Conservation (phyloP, 2,113 vertebrate species). For the Takifugu flavidus region DNA sequence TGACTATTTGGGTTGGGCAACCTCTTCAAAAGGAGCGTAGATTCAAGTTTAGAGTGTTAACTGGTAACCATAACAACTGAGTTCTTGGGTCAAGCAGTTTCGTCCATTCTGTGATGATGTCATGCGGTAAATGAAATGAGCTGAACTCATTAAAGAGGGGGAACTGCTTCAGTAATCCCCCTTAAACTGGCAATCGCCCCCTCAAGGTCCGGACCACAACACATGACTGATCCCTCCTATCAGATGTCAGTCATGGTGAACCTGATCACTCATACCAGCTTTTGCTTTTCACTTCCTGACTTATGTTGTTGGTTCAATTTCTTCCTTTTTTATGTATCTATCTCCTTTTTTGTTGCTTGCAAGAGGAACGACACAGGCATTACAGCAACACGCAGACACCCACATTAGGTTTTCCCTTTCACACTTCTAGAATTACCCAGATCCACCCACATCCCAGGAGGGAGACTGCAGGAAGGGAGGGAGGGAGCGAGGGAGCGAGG, state of each 20-base stretch:
- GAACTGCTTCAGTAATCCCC: neutral
- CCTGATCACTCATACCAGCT: no score
- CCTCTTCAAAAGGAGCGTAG: no score
- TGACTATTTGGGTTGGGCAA: no score
- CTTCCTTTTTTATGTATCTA: neutral
- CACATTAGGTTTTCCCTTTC: conserved; percentile 64
- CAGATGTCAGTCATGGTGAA: no score
- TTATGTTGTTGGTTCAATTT: conserved; percentile 34
- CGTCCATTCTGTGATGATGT: no score
- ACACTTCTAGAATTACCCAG: conserved; percentile 55
- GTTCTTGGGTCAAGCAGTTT: neutral
- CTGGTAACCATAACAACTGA: conserved; percentile 18
- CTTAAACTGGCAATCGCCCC: neutral
- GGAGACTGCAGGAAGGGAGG: neutral
- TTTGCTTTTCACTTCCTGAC: conserved; percentile 46
- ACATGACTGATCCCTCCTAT: no score
- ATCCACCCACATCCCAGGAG: conserved; percentile 50
- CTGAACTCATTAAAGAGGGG: conserved; percentile 1
- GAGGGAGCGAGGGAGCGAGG: neutral
- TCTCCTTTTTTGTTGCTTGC: neutral
- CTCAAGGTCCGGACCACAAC: neutral
- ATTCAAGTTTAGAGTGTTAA: neutral
- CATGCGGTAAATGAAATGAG: neutral
- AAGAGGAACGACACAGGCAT: conserved; percentile 23
- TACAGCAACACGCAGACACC: conserved; percentile 46